phyloP scores from a whole-genome alignment of 2,888 invertebrate genomes.

The Drosophila kokeensis region DNA sequence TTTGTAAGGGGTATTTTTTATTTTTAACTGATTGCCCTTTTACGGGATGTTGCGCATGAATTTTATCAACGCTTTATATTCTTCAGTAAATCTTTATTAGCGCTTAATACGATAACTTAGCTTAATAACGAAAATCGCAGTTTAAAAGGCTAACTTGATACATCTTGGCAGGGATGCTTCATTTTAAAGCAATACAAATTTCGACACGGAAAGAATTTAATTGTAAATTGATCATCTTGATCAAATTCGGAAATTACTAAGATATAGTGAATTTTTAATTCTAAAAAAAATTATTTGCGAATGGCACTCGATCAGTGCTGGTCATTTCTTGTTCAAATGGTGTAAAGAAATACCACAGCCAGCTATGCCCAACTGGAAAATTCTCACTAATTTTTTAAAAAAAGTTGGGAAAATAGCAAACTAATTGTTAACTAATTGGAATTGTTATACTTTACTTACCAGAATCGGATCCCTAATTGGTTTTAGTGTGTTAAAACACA shows the following conservation, averaged over 20 bases:
- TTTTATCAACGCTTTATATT: neutral
- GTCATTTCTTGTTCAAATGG: neutral
- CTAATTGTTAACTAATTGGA: no score
- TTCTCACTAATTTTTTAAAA: neutral
- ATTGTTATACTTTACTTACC: neutral
- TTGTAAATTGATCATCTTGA: neutral
- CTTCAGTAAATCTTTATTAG: neutral
- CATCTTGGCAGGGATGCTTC: neutral
- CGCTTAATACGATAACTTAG: neutral
- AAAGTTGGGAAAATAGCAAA: neutral
- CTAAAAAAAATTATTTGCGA: neutral
- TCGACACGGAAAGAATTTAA: no score
- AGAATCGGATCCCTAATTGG: neutral
- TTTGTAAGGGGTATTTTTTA: constrained; percentile 55
- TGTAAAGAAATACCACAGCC: neutral
- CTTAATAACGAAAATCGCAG: neutral
- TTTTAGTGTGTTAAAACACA: neutral
- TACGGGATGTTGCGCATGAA: constrained; percentile 16
- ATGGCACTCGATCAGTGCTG: neutral
- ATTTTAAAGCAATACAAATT: no score
- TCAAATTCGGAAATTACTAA: neutral
- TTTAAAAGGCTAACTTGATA: neutral
- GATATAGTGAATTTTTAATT: neutral
- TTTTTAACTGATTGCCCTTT: constrained; percentile 27
- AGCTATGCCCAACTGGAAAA: neutral